Evolutionary conservation across 2,113 vertebrate genomes (phyloP).

Genomic region (Beaufortia kweichowensis): DNA sequence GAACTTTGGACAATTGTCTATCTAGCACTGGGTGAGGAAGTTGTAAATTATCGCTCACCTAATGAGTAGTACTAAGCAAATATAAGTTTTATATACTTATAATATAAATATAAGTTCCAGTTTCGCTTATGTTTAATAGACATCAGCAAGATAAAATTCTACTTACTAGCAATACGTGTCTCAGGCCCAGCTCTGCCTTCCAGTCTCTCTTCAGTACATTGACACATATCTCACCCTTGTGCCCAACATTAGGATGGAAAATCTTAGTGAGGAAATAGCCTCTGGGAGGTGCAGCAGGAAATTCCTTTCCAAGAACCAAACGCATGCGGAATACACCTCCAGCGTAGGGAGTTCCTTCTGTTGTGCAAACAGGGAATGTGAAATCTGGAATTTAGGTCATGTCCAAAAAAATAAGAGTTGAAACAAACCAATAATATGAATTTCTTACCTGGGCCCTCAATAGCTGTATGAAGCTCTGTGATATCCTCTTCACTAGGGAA

Average conservation of each 20-base stretch:
- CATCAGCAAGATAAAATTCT: background rate
- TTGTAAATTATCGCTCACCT: too few species aligned
- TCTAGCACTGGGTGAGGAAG: too few species aligned
- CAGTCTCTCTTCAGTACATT: conserved; percentile 92
- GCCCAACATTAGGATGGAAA: conserved; percentile 91
- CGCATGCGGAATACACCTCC: conserved; percentile 92
- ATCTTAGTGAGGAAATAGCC: conserved; percentile 95
- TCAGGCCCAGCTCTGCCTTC: conserved; percentile 89
- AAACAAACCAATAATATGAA: background rate
- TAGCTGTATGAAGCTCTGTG: conserved; percentile 89
- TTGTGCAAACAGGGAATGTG: conserved; percentile 36
- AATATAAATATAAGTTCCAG: too few species aligned
- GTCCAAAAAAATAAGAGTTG: background rate
- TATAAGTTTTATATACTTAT: too few species aligned
- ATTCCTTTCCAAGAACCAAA: conserved; percentile 90
- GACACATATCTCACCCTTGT: conserved; percentile 92
- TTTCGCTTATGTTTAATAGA: background rate
- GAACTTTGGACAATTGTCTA: too few species aligned
- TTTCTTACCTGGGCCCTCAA: conserved; percentile 86
- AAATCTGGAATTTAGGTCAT: background rate
- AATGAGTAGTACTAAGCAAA: too few species aligned
- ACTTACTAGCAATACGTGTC: conserved; percentile 88
- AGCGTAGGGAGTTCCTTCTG: conserved; percentile 91
- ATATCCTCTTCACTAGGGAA: conserved; percentile 93
- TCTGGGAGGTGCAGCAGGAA: conserved; percentile 89